Conservation (phyloP, 2,797 vertebrate genomes). For the Sebastolobus alascanus region DNA sequence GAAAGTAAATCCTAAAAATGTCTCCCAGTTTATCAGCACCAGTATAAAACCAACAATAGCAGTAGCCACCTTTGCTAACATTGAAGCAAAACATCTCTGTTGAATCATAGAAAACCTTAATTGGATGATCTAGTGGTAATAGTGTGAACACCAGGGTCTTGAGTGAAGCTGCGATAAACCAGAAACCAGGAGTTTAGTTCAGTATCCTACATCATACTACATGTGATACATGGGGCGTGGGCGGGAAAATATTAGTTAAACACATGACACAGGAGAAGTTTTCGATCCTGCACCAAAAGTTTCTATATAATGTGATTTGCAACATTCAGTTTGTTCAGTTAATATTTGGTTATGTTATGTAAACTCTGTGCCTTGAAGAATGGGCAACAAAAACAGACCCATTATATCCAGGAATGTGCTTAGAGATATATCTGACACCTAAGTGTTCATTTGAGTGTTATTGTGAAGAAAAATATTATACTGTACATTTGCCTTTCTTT, state of each 20-base stretch:
- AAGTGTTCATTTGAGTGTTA: constrained; percentile 9
- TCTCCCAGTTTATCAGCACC: background rate
- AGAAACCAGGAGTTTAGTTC: background rate
- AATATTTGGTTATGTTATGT: constrained; percentile 5
- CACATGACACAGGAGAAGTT: too few relatives aligned
- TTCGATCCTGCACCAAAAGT: background rate
- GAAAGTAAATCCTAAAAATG: background rate
- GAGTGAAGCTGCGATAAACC: background rate
- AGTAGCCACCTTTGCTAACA: background rate
- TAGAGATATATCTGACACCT: constrained; percentile 6
- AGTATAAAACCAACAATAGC: background rate
- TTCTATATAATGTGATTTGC: constrained; percentile 1
- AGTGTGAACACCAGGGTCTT: background rate
- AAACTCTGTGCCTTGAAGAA: constrained; percentile 32
- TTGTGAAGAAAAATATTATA: background rate
- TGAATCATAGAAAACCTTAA: background rate
- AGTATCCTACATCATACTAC: background rate
- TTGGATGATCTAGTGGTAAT: background rate
- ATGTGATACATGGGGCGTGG: too few relatives aligned
- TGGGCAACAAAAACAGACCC: constrained; percentile 20
- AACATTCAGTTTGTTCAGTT: background rate
- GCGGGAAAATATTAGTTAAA: background rate
- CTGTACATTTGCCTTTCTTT: background rate
- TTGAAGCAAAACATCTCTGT: background rate
- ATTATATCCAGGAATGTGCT: constrained; percentile 30